A percentile compares a stretch with the other conserved stretches of the same genome.
These are phyloP conservation scores for Anthophora plumipes DNA, from an alignment of 2,888 invertebrate species.

Conservation along the genomic window DNA sequence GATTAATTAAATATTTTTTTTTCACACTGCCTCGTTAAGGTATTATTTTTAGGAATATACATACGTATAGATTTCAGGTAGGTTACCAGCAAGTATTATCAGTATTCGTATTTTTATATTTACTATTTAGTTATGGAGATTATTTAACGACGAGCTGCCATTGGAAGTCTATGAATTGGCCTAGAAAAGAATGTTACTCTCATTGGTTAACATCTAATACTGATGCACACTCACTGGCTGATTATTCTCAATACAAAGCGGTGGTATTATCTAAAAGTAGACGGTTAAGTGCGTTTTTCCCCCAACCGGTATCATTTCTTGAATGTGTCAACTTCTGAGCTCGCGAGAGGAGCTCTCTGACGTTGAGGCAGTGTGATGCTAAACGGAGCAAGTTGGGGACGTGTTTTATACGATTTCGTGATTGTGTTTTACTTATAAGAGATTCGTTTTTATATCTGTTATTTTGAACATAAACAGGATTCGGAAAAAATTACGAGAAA, in stretches of 20 bases:
- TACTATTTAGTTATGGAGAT: not conserved
- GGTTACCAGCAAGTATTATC: not conserved
- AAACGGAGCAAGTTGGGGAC: not conserved
- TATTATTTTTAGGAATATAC: not conserved
- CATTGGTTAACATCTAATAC: constrained; percentile 1
- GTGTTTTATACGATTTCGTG: not conserved
- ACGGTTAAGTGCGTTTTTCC: not conserved
- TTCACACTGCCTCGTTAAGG: too few relatives aligned
- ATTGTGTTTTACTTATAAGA: not conserved
- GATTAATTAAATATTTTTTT: not conserved
- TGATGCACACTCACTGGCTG: not conserved
- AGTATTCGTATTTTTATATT: not conserved
- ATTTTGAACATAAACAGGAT: not conserved
- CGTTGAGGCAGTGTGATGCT: constrained; percentile 16
- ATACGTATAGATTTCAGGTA: not conserved
- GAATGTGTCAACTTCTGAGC: constrained; percentile 16
- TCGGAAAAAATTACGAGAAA: constrained; percentile 31
- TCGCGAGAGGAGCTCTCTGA: not conserved
- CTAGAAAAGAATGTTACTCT: not conserved
- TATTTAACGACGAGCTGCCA: not conserved
- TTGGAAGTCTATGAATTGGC: constrained; percentile 13
- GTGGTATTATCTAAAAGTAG: not conserved
- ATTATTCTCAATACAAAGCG: not conserved
- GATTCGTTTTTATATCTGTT: not conserved
- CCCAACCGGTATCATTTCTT: not conserved